Evolutionary conservation across 2,113 vertebrate genomes (phyloP), one percentile per base, ranked within the genome.

Genomic region (Ctenomys sociabilis): DNA sequence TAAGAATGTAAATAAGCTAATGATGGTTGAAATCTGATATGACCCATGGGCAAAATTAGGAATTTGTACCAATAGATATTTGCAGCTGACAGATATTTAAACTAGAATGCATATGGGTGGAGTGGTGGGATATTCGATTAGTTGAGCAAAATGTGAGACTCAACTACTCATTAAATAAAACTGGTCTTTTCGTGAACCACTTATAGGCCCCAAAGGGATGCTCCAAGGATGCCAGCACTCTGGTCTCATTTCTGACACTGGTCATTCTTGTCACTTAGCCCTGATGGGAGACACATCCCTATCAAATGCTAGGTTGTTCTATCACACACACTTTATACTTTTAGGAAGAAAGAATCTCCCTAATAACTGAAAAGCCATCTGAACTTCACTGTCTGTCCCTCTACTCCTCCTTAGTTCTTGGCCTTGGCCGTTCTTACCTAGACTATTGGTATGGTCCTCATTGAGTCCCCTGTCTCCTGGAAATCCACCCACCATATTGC

Each of bases 61-160:
- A 93, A 88, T 88, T 87, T 93, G 24, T 89, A 59, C 77, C 40
- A n/a, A 26, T 43, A 94, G 59, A 40, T 89, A n/a, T 66, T 73
- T 57, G 11, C 30, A 28, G 12, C 61, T 84, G 49, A 43, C 73
- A 49, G 75, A 78, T 19, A 28, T 93, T 96, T 93, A 73, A 90
- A 89, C 49, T 89, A 78, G 24, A 93, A 68, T 83, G 45, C 26
- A 21, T 88, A 45, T 59, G 37, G 19, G 35, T 30, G 1, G 17
- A 17, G 3, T 82, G 32, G 14, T 75, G 17, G 70, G n/a, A 86
- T 63, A 85, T 86, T 73, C 91, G 61, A 64, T 77, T 81, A 86
- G 85, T 83, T 87, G 90, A 93, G 52, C 28, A 40, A 93, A 89
- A 26, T 57, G 9, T 80, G 61, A 95, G 83, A 94, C 45, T 89